Conservation (phyloP, 92 coral and sea anemone species). For the Phenganax subtilis region DNA sequence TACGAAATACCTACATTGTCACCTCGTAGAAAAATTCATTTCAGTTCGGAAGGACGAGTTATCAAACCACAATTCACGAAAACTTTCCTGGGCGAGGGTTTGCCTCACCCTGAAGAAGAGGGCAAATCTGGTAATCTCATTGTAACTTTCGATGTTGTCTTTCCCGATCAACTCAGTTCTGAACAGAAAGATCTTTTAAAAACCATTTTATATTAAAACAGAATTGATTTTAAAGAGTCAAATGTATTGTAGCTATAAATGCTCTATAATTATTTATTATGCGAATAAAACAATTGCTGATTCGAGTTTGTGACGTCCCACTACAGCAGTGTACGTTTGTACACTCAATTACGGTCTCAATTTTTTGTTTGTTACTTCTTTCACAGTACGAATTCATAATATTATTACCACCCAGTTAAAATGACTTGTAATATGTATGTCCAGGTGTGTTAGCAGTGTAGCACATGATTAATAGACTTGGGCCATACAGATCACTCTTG, state of each 20-base stretch:
- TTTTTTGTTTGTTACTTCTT: too few relatives aligned
- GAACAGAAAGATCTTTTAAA: slow-evolving; percentile 29
- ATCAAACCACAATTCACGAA: slow-evolving; percentile 23
- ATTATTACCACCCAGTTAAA: too few relatives aligned
- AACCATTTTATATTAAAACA: background rate
- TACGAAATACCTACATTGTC: slow-evolving; percentile 37
- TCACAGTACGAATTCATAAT: too few relatives aligned
- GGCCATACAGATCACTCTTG: too few relatives aligned
- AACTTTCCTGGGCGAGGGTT: slow-evolving; percentile 23
- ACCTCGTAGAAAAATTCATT: background rate
- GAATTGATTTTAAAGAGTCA: background rate
- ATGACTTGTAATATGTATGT: too few relatives aligned
- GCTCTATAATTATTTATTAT: background rate
- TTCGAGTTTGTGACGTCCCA: background rate
- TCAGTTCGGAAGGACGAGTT: slow-evolving; percentile 10
- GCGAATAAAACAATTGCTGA: background rate
- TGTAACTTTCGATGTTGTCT: slow-evolving; percentile 20
- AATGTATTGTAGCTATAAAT: background rate
- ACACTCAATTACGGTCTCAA: too few relatives aligned
- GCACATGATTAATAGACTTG: too few relatives aligned
- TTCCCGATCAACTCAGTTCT: slow-evolving; percentile 32
- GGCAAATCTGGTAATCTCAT: slow-evolving; percentile 29
- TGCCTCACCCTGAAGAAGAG: slow-evolving; percentile 29
- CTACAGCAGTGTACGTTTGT: too few relatives aligned
- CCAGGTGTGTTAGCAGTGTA: too few relatives aligned